Percentiles rank a stretch among this genome's conserved stretches.
phyloP scores from a whole-genome alignment of 2,113 vertebrate species.

The Sinocyclocheilus anophthalmus region DNA sequence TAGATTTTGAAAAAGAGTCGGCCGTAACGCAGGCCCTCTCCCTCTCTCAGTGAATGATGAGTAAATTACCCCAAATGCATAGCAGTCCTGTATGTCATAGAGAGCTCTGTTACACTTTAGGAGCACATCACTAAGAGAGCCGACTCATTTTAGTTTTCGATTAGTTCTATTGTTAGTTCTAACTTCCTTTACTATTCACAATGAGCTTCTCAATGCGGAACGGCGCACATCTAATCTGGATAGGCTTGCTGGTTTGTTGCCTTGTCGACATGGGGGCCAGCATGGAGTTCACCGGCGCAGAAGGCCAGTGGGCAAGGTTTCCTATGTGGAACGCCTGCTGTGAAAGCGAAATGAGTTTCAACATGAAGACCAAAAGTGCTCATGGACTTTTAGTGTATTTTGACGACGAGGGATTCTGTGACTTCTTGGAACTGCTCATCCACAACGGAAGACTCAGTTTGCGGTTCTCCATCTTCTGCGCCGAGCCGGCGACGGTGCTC shows the following conservation, averaged over 20 bases:
- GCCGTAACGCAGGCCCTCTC: conserved; percentile 36
- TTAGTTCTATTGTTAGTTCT: conserved; percentile 19
- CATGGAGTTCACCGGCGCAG: conserved; percentile 93
- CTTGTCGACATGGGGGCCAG: conserved; percentile 85
- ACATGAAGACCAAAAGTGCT: conserved; percentile 95
- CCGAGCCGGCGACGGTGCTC: conserved; percentile 89
- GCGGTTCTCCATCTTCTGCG: conserved; percentile 98
- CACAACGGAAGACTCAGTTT: conserved; percentile 91
- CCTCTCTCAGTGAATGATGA: conserved; percentile 45
- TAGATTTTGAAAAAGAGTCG: conserved; percentile 19
- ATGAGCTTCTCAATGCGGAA: conserved; percentile 60
- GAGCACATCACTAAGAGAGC: conserved; percentile 29
- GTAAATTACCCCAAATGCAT: conserved; percentile 38
- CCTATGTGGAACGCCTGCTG: conserved; percentile 99
- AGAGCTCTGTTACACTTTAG: conserved; percentile 45
- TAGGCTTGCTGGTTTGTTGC: conserved; percentile 83
- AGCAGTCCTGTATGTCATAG: conserved; percentile 35
- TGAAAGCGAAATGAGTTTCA: conserved; percentile 98
- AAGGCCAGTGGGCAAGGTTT: conserved; percentile 97
- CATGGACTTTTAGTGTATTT: conserved; percentile 97
- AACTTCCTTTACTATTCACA: conserved; percentile 46
- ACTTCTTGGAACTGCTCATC: conserved; percentile 96
- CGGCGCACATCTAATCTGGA: conserved; percentile 81
- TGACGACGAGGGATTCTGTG: conserved; percentile 97
- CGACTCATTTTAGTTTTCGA: conserved; percentile 32